These are phyloP conservation scores for Scelioninae gen. 1 DNA, from an alignment of 2,888 invertebrate species.

Conservation along the genomic window DNA sequence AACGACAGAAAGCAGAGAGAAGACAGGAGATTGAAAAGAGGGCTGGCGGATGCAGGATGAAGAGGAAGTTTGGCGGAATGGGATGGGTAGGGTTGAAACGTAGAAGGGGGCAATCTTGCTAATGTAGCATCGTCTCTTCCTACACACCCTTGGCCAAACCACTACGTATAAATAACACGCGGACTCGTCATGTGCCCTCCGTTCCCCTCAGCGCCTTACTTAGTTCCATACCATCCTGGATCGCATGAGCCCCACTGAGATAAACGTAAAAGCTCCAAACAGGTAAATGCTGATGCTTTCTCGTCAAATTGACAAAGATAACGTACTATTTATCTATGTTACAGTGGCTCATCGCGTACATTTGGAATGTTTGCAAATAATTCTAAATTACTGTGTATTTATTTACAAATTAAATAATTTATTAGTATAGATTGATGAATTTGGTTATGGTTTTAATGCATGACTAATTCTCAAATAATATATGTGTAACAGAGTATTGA, in stretches of 20 bases:
- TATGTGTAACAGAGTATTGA: not conserved
- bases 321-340: constrained; percentile 60
- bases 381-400: constrained; percentile 32
- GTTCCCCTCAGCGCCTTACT: constrained; percentile 68
- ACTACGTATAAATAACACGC: constrained; percentile 78
- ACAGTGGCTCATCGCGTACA: constrained; percentile 18
- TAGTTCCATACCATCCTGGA: constrained; percentile 71
- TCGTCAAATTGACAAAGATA: constrained; percentile 76
- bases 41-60: constrained; percentile 65
- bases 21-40: constrained; percentile 70
- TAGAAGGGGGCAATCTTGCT: constrained; percentile 80
- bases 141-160: constrained; percentile 75
- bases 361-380: constrained; percentile 20
- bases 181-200: constrained; percentile 69
- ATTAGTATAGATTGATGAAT: constrained; percentile 14
- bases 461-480: not conserved
- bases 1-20: constrained; percentile 64
- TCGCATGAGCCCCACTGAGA: constrained; percentile 69
- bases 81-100: constrained; percentile 55
- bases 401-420: constrained; percentile 30
- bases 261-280: constrained; percentile 77
- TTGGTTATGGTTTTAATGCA: constrained; percentile 11
- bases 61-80: constrained; percentile 57
- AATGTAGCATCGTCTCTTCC: constrained; percentile 79
- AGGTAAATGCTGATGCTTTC: constrained; percentile 76